phyloP scores from a whole-genome alignment of 2,888 invertebrate genomes.

The Mesorhabditis belari region DNA sequence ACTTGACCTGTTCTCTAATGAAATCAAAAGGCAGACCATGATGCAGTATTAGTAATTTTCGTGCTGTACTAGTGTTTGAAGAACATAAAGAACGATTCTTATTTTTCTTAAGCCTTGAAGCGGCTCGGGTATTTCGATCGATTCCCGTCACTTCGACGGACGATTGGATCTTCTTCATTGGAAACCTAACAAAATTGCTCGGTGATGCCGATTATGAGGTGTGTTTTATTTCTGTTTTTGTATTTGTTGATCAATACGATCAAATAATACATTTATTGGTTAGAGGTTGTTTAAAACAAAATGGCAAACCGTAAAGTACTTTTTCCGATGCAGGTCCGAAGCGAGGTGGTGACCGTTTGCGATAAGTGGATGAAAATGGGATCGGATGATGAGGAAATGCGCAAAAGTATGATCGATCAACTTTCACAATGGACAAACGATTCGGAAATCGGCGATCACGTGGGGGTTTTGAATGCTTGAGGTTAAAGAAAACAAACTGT shows the following conservation, averaged over 20 bases:
- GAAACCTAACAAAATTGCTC: not conserved
- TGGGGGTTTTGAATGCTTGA: not conserved
- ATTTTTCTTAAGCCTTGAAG: not conserved
- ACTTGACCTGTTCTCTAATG: not conserved
- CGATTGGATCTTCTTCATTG: not conserved
- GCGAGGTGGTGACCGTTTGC: not conserved
- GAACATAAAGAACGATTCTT: too few species aligned
- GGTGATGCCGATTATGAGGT: not conserved
- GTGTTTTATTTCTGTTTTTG: too few species aligned
- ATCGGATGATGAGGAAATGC: too few species aligned
- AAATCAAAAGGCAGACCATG: too few species aligned
- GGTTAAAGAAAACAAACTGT: too few species aligned
- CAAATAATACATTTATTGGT: too few species aligned
- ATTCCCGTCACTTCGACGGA: not conserved
- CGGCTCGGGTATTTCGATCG: not conserved
- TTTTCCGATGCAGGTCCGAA: not conserved
- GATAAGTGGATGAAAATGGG: too few species aligned
- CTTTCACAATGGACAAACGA: not conserved
- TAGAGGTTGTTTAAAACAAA: too few species aligned
- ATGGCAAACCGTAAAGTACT: too few species aligned
- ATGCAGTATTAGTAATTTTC: too few species aligned
- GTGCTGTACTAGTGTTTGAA: too few species aligned
- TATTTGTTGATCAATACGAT: not conserved
- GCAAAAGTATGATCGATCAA: too few species aligned
- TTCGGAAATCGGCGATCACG: not conserved